These are phyloP conservation scores for Ceyx margarethae DNA, from an alignment of 2,113 vertebrate genomes.

Conservation along the genomic window DNA sequence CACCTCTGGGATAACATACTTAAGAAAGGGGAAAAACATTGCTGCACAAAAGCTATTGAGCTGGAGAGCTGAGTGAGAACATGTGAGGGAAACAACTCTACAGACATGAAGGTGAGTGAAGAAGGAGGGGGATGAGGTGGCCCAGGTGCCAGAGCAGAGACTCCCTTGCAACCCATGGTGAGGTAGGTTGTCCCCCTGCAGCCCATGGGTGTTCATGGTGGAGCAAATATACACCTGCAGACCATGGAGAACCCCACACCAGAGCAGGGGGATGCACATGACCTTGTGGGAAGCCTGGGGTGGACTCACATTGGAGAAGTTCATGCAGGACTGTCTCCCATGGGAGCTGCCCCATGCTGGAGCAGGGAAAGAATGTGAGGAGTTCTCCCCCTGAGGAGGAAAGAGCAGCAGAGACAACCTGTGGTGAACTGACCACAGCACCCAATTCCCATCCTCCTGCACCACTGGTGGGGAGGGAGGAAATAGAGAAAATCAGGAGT, in stretches of 20 bases:
- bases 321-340: background rate
- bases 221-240: background rate
- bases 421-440: background rate
- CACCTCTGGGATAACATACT: background rate
- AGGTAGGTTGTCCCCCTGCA: background rate
- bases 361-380: background rate
- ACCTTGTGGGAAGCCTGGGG: background rate
- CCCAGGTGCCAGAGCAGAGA: background rate
- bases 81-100: background rate
- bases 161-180: background rate
- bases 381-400: no score
- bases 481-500: background rate
- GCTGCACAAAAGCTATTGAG: background rate
- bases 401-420: background rate
- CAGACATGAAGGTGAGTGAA: background rate
- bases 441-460: background rate
- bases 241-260: background rate
- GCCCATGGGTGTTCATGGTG: background rate
- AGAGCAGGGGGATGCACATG: background rate
- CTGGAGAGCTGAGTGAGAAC: background rate
- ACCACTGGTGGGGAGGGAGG: no score
- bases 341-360: background rate
- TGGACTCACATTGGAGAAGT: background rate
- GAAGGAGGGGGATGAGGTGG: background rate
- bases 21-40: background rate